Conservation (phyloP, 2,888 invertebrate species). For the Amiota mariae region DNA sequence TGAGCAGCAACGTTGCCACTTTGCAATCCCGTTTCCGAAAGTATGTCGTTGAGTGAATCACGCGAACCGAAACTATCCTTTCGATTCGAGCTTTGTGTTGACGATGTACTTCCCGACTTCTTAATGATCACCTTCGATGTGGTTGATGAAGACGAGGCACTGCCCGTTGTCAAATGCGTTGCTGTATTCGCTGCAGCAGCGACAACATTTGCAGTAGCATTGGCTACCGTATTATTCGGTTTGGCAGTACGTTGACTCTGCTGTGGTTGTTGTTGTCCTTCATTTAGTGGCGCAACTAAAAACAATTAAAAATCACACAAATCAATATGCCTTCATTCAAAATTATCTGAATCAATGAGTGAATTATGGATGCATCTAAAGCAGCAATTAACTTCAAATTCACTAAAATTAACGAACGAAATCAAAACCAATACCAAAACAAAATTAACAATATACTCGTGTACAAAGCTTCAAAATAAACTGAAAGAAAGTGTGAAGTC, state of each 20-base stretch:
- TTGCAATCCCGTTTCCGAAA: slow-evolving; percentile 70
- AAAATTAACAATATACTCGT: too few species aligned
- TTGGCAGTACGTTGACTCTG: slow-evolving; percentile 59
- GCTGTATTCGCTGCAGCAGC: slow-evolving; percentile 36
- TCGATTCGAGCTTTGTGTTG: slow-evolving; percentile 64
- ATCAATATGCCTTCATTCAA: neutral
- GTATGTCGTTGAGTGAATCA: slow-evolving; percentile 73
- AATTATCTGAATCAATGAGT: too few species aligned
- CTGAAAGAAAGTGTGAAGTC: too few species aligned
- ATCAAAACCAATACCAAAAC: too few species aligned
- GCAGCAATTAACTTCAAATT: too few species aligned
- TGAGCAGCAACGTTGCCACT: slow-evolving; percentile 75
- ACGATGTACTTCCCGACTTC: slow-evolving; percentile 64
- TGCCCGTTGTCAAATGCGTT: slow-evolving; percentile 31
- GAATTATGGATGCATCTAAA: too few species aligned
- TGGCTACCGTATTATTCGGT: slow-evolving; percentile 53
- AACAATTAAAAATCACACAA: slow-evolving; percentile 42
- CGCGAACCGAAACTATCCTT: slow-evolving; percentile 73
- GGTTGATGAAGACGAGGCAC: slow-evolving; percentile 54
- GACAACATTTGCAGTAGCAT: slow-evolving; percentile 50
- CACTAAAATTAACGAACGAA: too few species aligned
- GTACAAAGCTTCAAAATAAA: too few species aligned
- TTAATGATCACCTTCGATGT: slow-evolving; percentile 57
- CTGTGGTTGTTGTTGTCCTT: slow-evolving; percentile 52
- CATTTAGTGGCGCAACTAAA: slow-evolving; percentile 69